Evolutionary conservation across 2,113 vertebrate genomes (phyloP).

Genomic region (Leptocoma aspasia): DNA sequence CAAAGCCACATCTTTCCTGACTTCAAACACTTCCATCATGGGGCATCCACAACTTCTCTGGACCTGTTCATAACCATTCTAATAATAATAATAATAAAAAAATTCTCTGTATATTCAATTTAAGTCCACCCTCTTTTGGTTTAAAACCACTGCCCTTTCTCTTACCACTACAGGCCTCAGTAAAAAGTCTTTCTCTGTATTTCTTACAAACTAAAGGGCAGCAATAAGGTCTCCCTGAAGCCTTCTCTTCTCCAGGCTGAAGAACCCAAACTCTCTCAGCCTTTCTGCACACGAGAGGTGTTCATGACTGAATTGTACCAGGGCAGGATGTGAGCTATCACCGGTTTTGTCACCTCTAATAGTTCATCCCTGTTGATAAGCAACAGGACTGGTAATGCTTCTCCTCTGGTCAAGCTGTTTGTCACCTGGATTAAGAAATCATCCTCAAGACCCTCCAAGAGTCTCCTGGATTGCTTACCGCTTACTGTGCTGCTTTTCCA

Average conservation of each 20-base stretch:
- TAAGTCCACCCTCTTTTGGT: neutral
- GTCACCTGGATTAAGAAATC: neutral
- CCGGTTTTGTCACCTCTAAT: neutral
- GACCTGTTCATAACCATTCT: neutral
- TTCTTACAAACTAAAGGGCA: neutral
- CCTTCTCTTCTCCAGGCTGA: neutral
- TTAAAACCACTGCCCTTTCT: neutral
- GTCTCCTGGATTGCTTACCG: neutral
- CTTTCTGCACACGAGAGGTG: neutral
- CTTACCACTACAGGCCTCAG: neutral
- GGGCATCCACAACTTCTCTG: neutral
- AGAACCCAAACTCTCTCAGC: neutral
- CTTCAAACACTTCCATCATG: neutral
- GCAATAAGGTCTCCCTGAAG: neutral
- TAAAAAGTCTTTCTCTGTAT: neutral
- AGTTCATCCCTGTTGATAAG: neutral
- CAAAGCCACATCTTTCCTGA: neutral
- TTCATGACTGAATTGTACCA: neutral
- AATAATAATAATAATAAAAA: rapidly evolving
- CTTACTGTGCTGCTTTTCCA: neutral
- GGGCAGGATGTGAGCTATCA: neutral
- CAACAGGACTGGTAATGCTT: neutral
- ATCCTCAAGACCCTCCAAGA: neutral
- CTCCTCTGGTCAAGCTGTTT: neutral
- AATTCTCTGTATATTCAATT: neutral